These are phyloP conservation scores for Apis florea DNA, from an alignment of 1,140 invertebrate species.

Conservation along the genomic window DNA sequence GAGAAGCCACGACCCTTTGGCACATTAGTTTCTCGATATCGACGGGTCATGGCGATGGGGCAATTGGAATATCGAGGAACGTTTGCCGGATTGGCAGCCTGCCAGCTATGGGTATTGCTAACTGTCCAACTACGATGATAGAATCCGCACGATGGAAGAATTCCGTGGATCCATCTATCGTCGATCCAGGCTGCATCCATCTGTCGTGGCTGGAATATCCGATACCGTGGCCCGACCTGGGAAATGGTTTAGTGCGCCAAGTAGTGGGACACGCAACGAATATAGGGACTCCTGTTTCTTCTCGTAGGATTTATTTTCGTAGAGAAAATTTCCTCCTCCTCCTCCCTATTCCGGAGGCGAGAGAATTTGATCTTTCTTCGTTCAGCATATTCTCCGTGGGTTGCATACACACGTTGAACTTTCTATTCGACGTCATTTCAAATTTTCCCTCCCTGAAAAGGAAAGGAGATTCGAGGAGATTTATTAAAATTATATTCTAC, in stretches of 20 bases:
- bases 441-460: too few relatives aligned
- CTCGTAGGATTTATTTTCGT: too few relatives aligned
- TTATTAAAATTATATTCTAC: too few relatives aligned
- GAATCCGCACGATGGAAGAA: conserved; percentile 52
- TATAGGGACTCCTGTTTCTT: too few relatives aligned
- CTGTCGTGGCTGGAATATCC: conserved; percentile 22
- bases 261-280: neutral
- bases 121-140: conserved; percentile 57
- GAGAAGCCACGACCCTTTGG: conserved; percentile 18
- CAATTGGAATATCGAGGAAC: conserved; percentile 56
- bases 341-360: too few relatives aligned
- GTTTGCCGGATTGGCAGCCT: conserved; percentile 44
- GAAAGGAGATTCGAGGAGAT: too few relatives aligned
- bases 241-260: neutral
- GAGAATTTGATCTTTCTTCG: too few relatives aligned
- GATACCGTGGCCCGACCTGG: conserved; percentile 3
- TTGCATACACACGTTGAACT: too few relatives aligned
- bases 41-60: conserved; percentile 39
- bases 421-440: too few relatives aligned
- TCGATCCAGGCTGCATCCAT: conserved; percentile 29
- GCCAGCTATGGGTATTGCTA: conserved; percentile 64
- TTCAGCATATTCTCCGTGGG: too few relatives aligned
- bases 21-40: conserved; percentile 44
- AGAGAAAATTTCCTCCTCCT: too few relatives aligned
- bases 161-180: conserved; percentile 46